Evolutionary conservation across 2,797 vertebrate genomes (phyloP).

Genomic region (Thaleichthys pacificus): DNA sequence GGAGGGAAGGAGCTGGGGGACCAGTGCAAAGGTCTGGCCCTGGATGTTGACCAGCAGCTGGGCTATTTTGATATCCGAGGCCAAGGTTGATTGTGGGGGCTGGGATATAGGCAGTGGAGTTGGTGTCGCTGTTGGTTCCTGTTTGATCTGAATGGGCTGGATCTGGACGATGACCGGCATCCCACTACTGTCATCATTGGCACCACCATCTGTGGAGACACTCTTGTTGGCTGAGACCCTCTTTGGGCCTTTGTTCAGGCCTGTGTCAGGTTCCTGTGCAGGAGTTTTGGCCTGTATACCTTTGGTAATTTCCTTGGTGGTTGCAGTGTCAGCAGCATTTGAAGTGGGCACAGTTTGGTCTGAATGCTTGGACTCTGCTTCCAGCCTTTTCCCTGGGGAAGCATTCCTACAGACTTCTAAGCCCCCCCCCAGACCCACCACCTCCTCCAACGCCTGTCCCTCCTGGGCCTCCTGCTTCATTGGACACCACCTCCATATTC

Average conservation of each 20-base stretch:
- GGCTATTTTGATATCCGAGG: conserved; percentile 86
- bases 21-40: conserved; percentile 92
- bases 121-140: conserved; percentile 64
- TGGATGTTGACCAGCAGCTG: conserved; percentile 95
- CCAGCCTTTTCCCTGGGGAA: conserved; percentile 35
- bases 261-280: conserved; percentile 38
- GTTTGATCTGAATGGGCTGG: conserved; percentile 87
- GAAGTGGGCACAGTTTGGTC: conserved; percentile 73
- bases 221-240: conserved; percentile 60
- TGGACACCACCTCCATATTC: conserved; percentile 81
- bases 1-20: conserved; percentile 87
- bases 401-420: conserved; percentile 47
- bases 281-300: conserved; percentile 44
- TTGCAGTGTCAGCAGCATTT: conserved; percentile 42
- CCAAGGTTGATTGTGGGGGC: conserved; percentile 58
- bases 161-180: conserved; percentile 87
- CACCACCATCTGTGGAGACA: conserved; percentile 49
- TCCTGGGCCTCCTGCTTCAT: conserved; percentile 78
- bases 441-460: conserved; percentile 68
- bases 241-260: conserved; percentile 31
- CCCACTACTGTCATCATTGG: conserved; percentile 52
- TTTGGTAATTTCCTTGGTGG: conserved; percentile 66
- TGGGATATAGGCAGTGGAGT: conserved; percentile 55
- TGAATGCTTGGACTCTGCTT: conserved; percentile 69
- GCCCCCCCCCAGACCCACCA: conserved; percentile 65